Evolutionary conservation across 2,888 invertebrate species (phyloP).

Genomic region (Drosophila rubida): DNA sequence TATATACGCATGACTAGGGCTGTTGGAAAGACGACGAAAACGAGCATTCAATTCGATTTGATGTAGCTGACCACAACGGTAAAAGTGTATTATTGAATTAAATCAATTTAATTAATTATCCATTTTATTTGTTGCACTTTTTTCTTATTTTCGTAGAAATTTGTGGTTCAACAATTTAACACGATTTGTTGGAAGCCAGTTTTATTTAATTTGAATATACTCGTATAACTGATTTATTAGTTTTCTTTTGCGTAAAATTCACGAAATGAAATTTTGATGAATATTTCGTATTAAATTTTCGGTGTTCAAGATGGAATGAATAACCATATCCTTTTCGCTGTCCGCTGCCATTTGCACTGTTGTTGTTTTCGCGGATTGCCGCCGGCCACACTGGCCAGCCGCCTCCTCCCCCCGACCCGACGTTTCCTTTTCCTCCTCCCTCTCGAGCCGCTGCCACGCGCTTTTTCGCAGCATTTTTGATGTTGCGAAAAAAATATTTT

Average conservation of each 20-base stretch:
- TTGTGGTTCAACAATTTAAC: background rate
- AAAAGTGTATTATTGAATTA: background rate
- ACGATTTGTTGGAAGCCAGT: background rate
- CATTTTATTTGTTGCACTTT: background rate
- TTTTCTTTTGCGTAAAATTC: background rate
- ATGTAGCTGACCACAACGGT: background rate
- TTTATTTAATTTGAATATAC: background rate
- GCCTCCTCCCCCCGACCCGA: background rate
- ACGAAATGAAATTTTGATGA: background rate
- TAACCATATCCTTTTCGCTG: slow-evolving; percentile 5
- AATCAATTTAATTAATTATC: background rate
- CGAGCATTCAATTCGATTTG: background rate
- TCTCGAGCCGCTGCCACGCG: background rate
- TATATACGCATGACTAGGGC: background rate
- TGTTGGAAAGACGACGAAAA: background rate
- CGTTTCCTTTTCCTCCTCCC: no score
- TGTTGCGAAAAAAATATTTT: slow-evolving; percentile 23
- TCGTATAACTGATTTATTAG: background rate
- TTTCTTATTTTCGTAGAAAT: background rate
- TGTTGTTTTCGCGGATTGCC: slow-evolving; percentile 22
- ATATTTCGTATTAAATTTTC: background rate
- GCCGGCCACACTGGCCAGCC: slow-evolving; percentile 1
- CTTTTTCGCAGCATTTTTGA: slow-evolving; percentile 29
- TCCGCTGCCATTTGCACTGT: slow-evolving; percentile 8
- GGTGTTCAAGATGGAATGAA: slow-evolving; percentile 9